Evolutionary conservation across 2,888 invertebrate species (phyloP), one percentile per base, ranked within the genome.

Genomic region (Stenotaenia linearis): DNA sequence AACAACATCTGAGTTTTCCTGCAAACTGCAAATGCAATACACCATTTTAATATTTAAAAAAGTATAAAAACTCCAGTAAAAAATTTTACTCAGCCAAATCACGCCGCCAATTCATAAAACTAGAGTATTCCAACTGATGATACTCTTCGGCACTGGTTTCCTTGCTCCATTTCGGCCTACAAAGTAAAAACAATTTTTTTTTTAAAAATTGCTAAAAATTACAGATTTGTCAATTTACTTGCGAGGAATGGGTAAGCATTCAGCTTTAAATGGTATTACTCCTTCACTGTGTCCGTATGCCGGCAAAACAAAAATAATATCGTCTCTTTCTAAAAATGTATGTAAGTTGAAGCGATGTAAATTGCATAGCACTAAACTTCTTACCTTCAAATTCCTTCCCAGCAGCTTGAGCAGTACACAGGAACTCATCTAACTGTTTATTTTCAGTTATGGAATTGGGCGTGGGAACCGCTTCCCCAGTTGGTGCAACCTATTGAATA

Each of bases 361-460:
- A 3, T 79, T 75, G 80, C 80, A 86, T 90, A 40, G n/a, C 12
- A 10, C 10, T 10, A 12, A 12, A 40, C 1, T 40, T 40, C 40
- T 88, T 83, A 89, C 88, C 15, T 86, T 56, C 92, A 85, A 98
- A 99, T 86, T 98, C 97, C 0, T 94, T 93, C 50, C 95, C 95
- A 0, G 98, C 97, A 80, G 99, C 87, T 86, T 97, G 93, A 0
- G 98, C 98, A 0, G 95, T 98, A 0, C 95, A 92, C 3, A 99
- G 88, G 86, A 99, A 98, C 84, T 98, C 98, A 88, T 98, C 95
- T 81, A 98, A 91, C 0, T 96, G 94, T n/a, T 93, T 95, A 86
- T 97, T 96, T 83, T 98, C 97, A 0, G 97, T 98, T 0, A 97
- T 93, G 0, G 97, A 97, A 84, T 93, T 92, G 0, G 96, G 89